Evolutionary conservation across 2,797 vertebrate genomes (phyloP), one percentile per base, ranked within the genome.

Genomic region (Chiloscyllium punctatum): DNA sequence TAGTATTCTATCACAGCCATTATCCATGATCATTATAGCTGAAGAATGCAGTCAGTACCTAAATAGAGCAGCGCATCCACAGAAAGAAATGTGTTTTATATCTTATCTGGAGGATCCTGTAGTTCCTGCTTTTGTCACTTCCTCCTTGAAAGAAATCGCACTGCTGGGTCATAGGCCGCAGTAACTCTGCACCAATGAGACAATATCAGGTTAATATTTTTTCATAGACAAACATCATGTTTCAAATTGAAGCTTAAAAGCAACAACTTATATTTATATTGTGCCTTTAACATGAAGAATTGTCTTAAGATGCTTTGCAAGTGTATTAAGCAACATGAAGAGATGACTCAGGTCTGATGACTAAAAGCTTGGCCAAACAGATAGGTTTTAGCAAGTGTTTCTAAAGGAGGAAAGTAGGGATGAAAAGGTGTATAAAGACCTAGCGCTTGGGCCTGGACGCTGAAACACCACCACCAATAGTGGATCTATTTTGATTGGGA

Each of bases 121-220:
- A 92, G 62, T 68, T 92, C 62, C 90, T 68, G 90, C 66, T 37
- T 68, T 92, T n/a, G 21, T 33, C 62, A 92, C n/a, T 92, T 92
- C 62, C 62, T 92, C 8, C 90, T 68, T 68, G 18, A 68, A 92
- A 25, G 18, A 68, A 92, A 69, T 68, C n/a, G n/a, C 9, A 7
- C 37, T 18, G 5, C n/a, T 84, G 79, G 37, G 77, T n/a, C 18
- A 15, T n/a, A 5, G 77, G 79, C 37, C 18, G 37, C 21, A 42
- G 37, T 37, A 37, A 4, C 18, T 68, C 18, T 68, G 62, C n/a
- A 68, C 18, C n/a, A 68, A 62, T 42, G 90, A 2, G 16, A 68
- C n/a, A 21, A 37, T n/a, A 37, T 66, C 33, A 57, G 86, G 11
- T 37, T 88, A 30, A 18, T 62, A 0, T 62, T 30, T 13, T 88